A percentile compares a stretch with the other conserved stretches of the same genome.
phyloP scores from a whole-genome alignment of 2,797 vertebrate species.

The Gastrophryne carolinensis region DNA sequence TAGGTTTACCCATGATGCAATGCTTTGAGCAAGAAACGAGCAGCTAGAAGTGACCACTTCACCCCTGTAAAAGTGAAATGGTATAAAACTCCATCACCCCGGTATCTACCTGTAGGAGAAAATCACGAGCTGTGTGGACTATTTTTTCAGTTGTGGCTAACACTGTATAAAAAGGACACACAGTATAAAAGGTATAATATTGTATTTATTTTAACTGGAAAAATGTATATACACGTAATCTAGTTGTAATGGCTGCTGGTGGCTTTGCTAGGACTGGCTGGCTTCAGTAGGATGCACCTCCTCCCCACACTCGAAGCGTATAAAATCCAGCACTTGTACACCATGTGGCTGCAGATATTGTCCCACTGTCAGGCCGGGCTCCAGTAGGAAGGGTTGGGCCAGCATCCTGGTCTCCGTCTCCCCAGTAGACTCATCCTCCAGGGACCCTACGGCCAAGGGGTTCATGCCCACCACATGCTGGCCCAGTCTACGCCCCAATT shows the following conservation, averaged over 20 bases:
- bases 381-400: constrained; percentile 79
- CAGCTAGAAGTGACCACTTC: too few species aligned
- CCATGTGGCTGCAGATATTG: constrained; percentile 76
- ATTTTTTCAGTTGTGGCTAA: too few species aligned
- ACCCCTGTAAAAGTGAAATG: too few species aligned
- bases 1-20: too few species aligned
- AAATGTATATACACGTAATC: not conserved
- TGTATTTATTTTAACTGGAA: not conserved
- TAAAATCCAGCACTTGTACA: constrained; percentile 81
- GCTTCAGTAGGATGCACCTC: constrained; percentile 47
- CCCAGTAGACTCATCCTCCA: constrained; percentile 78
- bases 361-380: constrained; percentile 80
- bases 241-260: not conserved
- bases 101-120: too few species aligned
- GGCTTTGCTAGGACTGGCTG: not conserved
- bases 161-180: too few species aligned
- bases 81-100: too few species aligned
- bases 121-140: too few species aligned
- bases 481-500: constrained; percentile 78
- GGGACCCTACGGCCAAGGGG: constrained; percentile 77
- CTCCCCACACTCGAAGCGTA: constrained; percentile 86
- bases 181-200: not conserved
- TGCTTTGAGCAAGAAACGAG: too few species aligned
- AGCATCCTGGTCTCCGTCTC: constrained; percentile 84
- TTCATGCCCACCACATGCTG: constrained; percentile 89